Conservation (phyloP, 2,888 invertebrate genomes). For the Phaonia tiefii region DNA sequence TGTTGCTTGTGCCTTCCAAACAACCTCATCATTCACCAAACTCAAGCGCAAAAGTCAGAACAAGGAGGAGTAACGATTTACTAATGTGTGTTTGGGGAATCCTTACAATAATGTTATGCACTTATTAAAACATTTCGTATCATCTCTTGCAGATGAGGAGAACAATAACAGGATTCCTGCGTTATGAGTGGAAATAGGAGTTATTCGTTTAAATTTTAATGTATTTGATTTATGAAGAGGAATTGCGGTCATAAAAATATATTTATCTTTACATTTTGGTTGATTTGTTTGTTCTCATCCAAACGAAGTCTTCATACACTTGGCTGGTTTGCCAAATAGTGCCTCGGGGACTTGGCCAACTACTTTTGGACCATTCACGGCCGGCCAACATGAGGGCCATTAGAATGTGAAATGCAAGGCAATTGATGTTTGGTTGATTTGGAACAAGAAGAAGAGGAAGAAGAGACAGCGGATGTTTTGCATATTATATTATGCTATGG, state of each 20-base stretch:
- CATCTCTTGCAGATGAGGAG: too few species aligned
- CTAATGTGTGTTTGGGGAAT: constrained; percentile 64
- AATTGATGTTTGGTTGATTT: too few species aligned
- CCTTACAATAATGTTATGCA: constrained; percentile 62
- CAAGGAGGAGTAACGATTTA: constrained; percentile 20
- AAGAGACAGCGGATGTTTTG: too few species aligned
- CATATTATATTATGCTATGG: too few species aligned
- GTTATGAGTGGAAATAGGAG: background rate
- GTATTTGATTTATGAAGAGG: constrained; percentile 29
- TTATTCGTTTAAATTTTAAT: constrained; percentile 29
- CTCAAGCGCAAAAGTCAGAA: background rate
- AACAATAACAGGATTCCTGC: too few species aligned
- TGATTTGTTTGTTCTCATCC: constrained; percentile 9
- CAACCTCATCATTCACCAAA: background rate
- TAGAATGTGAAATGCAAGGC: too few species aligned
- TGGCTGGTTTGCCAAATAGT: too few species aligned
- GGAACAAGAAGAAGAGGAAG: too few species aligned
- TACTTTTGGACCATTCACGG: background rate
- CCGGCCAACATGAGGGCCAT: background rate
- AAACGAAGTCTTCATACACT: too few species aligned
- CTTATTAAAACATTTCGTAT: constrained; percentile 58
- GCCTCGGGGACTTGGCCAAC: background rate
- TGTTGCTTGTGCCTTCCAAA: background rate
- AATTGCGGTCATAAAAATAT: constrained; percentile 31
- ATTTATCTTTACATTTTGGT: constrained; percentile 31